Conservation (phyloP, 2,113 vertebrate species). For the Oreocharis arfaki region DNA sequence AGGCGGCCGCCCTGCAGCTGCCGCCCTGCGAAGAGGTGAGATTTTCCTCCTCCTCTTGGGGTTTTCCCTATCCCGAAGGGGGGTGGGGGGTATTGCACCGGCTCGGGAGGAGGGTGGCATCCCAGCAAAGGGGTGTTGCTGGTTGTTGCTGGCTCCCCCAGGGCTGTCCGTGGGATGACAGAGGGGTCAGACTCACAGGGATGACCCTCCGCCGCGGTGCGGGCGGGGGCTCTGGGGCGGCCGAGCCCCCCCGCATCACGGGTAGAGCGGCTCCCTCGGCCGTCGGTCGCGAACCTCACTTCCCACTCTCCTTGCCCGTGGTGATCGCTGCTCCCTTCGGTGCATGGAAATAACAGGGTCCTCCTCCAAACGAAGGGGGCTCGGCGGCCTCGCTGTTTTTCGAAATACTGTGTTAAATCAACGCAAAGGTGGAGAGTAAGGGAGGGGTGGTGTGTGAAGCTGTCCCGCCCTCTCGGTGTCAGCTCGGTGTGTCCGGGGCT, state of each 20-base stretch:
- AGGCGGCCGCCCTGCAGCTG: slow-evolving; percentile 51
- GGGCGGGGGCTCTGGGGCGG: background rate
- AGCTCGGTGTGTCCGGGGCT: background rate
- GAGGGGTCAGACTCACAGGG: background rate
- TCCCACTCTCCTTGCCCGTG: too few relatives aligned
- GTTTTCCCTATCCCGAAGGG: background rate
- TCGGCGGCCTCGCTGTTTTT: background rate
- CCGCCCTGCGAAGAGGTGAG: slow-evolving; percentile 75
- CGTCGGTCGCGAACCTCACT: background rate
- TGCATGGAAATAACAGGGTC: background rate
- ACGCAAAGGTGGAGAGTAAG: background rate
- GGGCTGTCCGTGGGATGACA: background rate
- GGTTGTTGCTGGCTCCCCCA: background rate
- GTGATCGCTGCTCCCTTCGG: background rate
- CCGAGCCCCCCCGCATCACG: background rate
- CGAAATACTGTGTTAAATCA: background rate
- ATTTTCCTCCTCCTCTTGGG: background rate
- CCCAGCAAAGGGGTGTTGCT: background rate
- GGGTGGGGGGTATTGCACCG: background rate
- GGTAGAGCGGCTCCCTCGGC: background rate
- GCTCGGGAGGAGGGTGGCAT: background rate
- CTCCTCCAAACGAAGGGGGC: too few relatives aligned
- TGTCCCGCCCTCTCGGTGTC: background rate
- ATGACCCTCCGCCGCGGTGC: background rate
- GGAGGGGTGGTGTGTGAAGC: background rate